phyloP scores from a whole-genome alignment of 2,888 invertebrate species.

The Volucella inflata region DNA sequence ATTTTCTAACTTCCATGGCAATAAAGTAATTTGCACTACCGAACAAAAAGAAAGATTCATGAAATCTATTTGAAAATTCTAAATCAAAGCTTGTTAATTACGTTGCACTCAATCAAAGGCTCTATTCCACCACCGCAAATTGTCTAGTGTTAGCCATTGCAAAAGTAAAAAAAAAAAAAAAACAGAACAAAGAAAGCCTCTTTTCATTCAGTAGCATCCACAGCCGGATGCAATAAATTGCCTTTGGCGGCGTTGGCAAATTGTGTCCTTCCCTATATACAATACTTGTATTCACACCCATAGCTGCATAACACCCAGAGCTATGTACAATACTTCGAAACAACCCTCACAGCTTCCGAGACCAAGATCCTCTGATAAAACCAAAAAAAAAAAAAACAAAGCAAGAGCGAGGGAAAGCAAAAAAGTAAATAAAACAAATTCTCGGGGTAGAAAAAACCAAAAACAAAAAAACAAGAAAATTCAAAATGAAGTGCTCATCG shows the following conservation, averaged over 20 bases:
- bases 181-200: constrained; percentile 19
- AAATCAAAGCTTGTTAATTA: constrained; percentile 33
- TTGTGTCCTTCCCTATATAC: constrained; percentile 58
- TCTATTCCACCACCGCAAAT: constrained; percentile 27
- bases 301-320: not conserved
- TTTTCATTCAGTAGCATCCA: constrained; percentile 16
- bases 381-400: constrained; percentile 10
- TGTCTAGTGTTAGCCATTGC: constrained; percentile 16
- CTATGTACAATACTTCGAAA: not conserved
- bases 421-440: not conserved
- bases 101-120: constrained; percentile 52
- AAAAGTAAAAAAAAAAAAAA: not conserved
- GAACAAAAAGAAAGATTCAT: no score
- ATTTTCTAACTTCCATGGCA: no score
- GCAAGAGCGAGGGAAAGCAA: not conserved
- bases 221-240: constrained; percentile 49
- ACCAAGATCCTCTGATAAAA: not conserved
- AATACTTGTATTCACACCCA: constrained; percentile 51
- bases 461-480: constrained; percentile 33
- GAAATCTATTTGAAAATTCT: not conserved
- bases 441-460: constrained; percentile 9
- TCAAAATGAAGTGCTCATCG: constrained; percentile 72
- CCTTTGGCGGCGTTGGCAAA: constrained; percentile 49
- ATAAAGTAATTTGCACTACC: no score
- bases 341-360: constrained; percentile 31